A percentile compares a stretch with the other conserved stretches of the same genome.
These are phyloP conservation scores for Gastrophysa polygoni DNA, from an alignment of 2,888 invertebrate species.

Conservation along the genomic window DNA sequence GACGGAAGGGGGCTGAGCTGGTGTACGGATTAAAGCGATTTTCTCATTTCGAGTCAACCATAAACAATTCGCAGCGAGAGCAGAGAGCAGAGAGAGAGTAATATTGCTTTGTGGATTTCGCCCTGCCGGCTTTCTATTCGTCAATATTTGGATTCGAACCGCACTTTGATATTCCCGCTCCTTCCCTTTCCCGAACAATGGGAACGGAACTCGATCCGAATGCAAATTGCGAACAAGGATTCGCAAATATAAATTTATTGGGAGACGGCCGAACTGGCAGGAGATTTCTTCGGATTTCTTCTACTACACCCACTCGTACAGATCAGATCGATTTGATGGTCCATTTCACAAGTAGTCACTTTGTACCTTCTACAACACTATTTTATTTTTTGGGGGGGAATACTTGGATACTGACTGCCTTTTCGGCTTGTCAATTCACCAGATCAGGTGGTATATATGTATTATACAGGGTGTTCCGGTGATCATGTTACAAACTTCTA, in stretches of 20 bases:
- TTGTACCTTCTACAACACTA: too few species aligned
- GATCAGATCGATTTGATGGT: too few species aligned
- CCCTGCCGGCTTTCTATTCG: slow-evolving; percentile 41
- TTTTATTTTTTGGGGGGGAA: too few species aligned
- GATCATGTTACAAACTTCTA: too few species aligned
- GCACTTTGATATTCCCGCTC: slow-evolving; percentile 30
- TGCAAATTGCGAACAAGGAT: slow-evolving; percentile 4
- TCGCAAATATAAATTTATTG: slow-evolving; percentile 5
- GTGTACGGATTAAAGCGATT: slow-evolving; percentile 42
- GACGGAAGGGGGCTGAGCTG: neutral
- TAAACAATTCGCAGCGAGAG: slow-evolving; percentile 48
- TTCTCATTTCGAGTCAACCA: slow-evolving; percentile 48
- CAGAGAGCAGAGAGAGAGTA: slow-evolving; percentile 30
- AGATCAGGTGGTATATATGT: too few species aligned
- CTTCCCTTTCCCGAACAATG: neutral
- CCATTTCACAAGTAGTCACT: too few species aligned
- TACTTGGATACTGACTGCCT: too few species aligned
- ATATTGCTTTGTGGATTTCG: slow-evolving; percentile 39
- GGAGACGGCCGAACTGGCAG: too few species aligned
- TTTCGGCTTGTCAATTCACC: too few species aligned
- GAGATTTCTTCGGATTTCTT: too few species aligned
- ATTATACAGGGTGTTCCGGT: too few species aligned
- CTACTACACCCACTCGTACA: too few species aligned
- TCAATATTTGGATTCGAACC: slow-evolving; percentile 51
- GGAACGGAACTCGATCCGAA: neutral